Conservation (phyloP, 2,797 vertebrate species). For the Sebastolobus altivelis region DNA sequence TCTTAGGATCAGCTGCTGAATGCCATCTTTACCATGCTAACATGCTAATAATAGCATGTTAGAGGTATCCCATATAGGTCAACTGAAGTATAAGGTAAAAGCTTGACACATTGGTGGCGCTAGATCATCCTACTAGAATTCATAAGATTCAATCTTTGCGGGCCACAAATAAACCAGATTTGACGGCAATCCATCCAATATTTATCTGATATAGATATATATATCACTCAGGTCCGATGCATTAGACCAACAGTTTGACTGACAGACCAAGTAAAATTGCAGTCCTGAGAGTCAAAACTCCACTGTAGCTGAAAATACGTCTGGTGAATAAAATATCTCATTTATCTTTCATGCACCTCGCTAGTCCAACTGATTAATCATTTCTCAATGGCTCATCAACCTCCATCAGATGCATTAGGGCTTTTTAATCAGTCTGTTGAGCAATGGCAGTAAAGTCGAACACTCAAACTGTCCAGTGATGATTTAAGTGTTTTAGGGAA, state of each 20-base stretch:
- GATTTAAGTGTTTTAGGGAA: constrained; percentile 35
- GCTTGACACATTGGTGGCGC: rapidly evolving
- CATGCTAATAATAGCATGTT: neutral
- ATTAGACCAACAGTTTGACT: neutral
- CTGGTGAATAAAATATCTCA: constrained; percentile 10
- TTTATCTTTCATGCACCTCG: constrained; percentile 50
- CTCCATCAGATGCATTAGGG: constrained; percentile 43
- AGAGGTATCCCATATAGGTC: too few species aligned
- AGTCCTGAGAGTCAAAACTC: neutral
- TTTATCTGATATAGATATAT: neutral
- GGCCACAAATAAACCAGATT: neutral
- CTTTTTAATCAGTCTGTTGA: constrained; percentile 57
- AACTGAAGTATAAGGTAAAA: neutral
- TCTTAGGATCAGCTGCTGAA: neutral
- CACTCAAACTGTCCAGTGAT: constrained; percentile 11
- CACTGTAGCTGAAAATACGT: constrained; percentile 27
- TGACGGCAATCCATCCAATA: neutral
- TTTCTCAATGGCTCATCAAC: constrained; percentile 39
- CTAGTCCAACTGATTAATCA: constrained; percentile 47
- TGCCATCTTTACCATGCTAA: neutral
- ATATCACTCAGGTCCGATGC: neutral
- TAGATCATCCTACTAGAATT: neutral
- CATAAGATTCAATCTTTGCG: neutral
- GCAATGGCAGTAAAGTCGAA: constrained; percentile 42
- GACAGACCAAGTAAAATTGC: neutral